Evolutionary conservation across 2,888 invertebrate species (phyloP).

Genomic region (Capitulum mitella): DNA sequence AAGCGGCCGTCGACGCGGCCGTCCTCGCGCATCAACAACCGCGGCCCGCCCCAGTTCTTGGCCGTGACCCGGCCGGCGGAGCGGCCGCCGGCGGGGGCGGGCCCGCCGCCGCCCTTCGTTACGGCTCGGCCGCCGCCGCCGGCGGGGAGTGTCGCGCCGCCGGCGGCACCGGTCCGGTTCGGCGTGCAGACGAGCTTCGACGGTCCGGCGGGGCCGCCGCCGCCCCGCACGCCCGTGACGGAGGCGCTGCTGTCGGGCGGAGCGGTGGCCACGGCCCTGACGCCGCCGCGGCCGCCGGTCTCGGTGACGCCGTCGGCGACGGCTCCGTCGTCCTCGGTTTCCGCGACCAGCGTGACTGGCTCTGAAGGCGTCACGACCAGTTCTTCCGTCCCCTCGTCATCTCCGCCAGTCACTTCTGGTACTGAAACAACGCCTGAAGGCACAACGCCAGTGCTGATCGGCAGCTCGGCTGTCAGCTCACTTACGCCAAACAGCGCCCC

Average conservation of each 20-base stretch:
- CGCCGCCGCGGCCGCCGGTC: neutral
- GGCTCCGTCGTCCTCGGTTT: neutral
- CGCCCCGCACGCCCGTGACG: neutral
- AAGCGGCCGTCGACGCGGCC: neutral
- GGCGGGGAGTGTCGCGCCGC: too few relatives aligned
- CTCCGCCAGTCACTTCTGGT: too few relatives aligned
- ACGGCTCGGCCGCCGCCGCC: neutral
- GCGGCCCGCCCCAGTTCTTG: constrained; percentile 56
- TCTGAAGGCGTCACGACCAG: too few relatives aligned
- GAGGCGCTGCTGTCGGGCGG: neutral
- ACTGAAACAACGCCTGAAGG: too few relatives aligned
- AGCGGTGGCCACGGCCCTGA: neutral
- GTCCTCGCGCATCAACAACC: constrained; percentile 64
- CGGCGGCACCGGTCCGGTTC: neutral
- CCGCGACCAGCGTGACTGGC: too few relatives aligned
- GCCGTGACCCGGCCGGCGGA: constrained; percentile 34
- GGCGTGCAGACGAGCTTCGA: neutral
- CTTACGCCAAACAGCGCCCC: neutral
- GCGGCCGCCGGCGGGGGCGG: neutral
- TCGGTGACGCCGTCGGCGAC: neutral
- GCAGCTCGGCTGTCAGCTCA: neutral
- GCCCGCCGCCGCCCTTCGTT: neutral
- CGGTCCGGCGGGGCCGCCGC: neutral
- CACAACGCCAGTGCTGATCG: neutral
- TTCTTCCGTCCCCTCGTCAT: too few relatives aligned